phyloP scores from a whole-genome alignment of 2,113 vertebrate genomes.

The Grammomys dolichurus region DNA sequence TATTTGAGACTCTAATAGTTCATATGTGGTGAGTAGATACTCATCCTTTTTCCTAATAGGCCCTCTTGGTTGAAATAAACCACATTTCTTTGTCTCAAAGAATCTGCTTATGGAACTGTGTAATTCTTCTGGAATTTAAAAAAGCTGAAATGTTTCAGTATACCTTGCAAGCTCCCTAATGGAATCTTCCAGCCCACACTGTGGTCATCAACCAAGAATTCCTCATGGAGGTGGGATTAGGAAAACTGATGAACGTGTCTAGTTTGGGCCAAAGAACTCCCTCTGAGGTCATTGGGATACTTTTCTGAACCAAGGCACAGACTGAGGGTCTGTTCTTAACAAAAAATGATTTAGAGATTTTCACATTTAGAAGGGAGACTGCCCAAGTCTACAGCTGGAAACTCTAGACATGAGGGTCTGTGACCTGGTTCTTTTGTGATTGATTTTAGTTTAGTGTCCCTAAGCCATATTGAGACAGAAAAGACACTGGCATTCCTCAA shows the following conservation, averaged over 20 bases:
- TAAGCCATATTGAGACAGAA: fast-evolving
- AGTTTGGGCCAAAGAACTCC: conserved; percentile 73
- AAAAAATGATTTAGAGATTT: conserved; percentile 40
- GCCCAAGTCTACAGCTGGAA: not conserved
- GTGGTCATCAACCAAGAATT: conserved; percentile 81
- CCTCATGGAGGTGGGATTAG: conserved; percentile 80
- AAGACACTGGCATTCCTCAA: not conserved
- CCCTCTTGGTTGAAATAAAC: conserved; percentile 69
- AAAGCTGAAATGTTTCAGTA: conserved; percentile 75
- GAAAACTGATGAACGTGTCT: conserved; percentile 80
- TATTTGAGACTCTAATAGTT: not conserved
- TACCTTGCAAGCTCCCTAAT: conserved; percentile 78
- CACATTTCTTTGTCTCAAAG: conserved; percentile 73
- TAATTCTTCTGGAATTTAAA: conserved; percentile 81
- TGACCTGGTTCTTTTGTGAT: not conserved
- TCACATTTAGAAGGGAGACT: conserved; percentile 65
- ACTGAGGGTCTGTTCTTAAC: conserved; percentile 49
- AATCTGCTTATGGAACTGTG: conserved; percentile 74
- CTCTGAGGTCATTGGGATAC: conserved; percentile 68
- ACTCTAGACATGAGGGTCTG: not conserved
- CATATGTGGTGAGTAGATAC: not conserved
- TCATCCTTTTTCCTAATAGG: conserved; percentile 27
- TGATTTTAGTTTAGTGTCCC: not conserved
- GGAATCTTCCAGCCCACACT: conserved; percentile 76
- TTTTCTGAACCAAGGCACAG: conserved; percentile 42